Base-by-base conservation (phyloP, 2,888 invertebrate species). In the Perizoma flavofasciatum region DNA sequence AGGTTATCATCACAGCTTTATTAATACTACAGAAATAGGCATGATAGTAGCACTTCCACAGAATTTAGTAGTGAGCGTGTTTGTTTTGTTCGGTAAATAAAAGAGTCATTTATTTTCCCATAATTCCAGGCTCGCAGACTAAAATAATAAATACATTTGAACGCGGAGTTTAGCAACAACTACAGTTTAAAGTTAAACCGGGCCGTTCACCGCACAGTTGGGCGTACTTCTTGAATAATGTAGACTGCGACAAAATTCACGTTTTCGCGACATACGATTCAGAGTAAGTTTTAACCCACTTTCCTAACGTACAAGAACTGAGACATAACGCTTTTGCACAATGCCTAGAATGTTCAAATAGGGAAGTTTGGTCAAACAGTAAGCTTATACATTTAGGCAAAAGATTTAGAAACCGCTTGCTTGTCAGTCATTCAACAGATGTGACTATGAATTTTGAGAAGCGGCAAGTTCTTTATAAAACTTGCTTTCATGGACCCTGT, bases 191-290 rank as follows among this genome's bases (percentile, higher is more conserved):
- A 61, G 57, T 61, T 61, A 39, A 55, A 52, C 55, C 35, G 40
- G 8, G 39, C 43, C 47, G 50, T 49, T 48, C 35, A 49, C 61
- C 55, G 34, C 54, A 44, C 57, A 48, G 53, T 57, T 48, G 47
- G 35, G 44, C 45, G 48, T 52, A 46, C 54, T 57, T 58, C 61
- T 55, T 58, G 48, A 58, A 62, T 61, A 54, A 57, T 58, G 58
- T 54, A 43, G 47, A 50, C 48, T 54, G 58, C 50, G 48, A 62
- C 58, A 55, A 58, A 58, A 58, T 58, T 60, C 54, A 6, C 45
- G 49, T 54, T 57, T 52, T 49, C 49, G 22, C 49, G 33, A 54
- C 61, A 53, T 37, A 57, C 59, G 47, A 48, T 54, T 47, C 53
- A 37, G 32, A 49, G 35, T 37, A 43, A 54, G 53, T 61, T 61